phyloP scores from a whole-genome alignment of 1,140 invertebrate genomes.

The Drosophila teissieri region DNA sequence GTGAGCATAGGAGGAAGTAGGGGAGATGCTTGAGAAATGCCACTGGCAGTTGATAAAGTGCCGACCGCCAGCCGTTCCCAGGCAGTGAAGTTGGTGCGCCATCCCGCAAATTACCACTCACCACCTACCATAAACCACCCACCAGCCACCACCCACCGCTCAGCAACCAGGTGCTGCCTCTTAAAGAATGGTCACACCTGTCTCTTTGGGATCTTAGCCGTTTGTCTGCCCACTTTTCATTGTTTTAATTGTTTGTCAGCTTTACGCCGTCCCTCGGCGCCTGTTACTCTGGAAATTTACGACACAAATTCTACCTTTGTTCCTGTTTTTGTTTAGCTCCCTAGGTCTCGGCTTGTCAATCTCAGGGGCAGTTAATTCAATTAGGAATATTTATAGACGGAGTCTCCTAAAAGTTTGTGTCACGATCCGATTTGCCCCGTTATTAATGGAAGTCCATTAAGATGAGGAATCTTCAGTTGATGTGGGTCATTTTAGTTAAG shows the following conservation, averaged over 20 bases:
- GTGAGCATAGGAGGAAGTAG: constrained; percentile 14
- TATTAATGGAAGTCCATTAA: constrained; percentile 15
- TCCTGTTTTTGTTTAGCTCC: constrained; percentile 4
- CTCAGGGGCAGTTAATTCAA: constrained; percentile 29
- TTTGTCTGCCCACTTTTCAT: constrained; percentile 40
- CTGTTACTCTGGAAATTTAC: constrained; percentile 21
- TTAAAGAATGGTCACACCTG: constrained; percentile 24
- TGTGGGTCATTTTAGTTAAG: background rate
- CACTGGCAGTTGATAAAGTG: constrained; percentile 33
- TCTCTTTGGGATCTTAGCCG: constrained; percentile 25
- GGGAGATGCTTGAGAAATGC: constrained; percentile 22
- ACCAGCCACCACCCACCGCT: background rate
- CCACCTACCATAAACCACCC: background rate
- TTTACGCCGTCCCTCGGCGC: background rate
- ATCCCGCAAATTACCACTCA: too few relatives aligned
- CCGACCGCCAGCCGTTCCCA: constrained; percentile 23
- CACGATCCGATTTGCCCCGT: constrained; percentile 1
- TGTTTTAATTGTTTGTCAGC: constrained; percentile 40
- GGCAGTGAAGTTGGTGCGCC: constrained; percentile 10
- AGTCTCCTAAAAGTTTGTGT: background rate
- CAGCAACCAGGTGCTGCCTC: background rate
- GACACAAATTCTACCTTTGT: constrained; percentile 18
- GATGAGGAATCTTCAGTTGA: constrained; percentile 3
- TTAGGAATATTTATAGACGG: constrained; percentile 15
- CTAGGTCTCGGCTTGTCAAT: constrained; percentile 23